Conservation (phyloP, 2,888 invertebrate species). For the Monopis laevigella region DNA sequence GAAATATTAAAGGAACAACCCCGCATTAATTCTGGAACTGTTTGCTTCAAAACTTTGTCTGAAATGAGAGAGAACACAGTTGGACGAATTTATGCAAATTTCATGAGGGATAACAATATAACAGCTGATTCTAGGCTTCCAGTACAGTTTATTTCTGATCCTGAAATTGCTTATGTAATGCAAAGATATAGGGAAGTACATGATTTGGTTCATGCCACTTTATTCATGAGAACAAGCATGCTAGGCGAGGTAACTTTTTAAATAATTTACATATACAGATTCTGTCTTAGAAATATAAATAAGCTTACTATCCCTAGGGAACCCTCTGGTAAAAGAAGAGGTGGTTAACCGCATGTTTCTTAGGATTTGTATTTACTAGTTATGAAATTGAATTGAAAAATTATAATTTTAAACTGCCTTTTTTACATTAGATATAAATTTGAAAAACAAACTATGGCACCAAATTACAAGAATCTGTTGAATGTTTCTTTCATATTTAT, state of each 20-base stretch:
- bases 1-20: constrained; percentile 82
- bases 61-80: constrained; percentile 81
- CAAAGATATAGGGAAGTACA: constrained; percentile 97
- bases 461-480: no score
- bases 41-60: constrained; percentile 78
- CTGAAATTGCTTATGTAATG: constrained; percentile 94
- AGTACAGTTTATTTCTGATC: constrained; percentile 91
- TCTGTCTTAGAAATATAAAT: no score
- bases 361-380: no score
- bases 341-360: no score
- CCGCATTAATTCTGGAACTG: constrained; percentile 83
- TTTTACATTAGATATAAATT: no score
- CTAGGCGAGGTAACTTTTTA: constrained; percentile 75
- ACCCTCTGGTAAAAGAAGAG: no score
- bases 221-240: constrained; percentile 96
- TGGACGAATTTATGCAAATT: constrained; percentile 86
- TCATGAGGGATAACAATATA: constrained; percentile 85
- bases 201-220: constrained; percentile 90
- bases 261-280: no score
- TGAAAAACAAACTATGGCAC: no score
- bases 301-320: no score
- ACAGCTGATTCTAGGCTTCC: constrained; percentile 91
- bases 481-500: no score
- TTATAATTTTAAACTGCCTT: no score
- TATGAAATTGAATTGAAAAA: no score